Evolutionary conservation across 2,888 invertebrate species (phyloP), one percentile per base, ranked within the genome.

Genomic region (Athalia rosae): DNA sequence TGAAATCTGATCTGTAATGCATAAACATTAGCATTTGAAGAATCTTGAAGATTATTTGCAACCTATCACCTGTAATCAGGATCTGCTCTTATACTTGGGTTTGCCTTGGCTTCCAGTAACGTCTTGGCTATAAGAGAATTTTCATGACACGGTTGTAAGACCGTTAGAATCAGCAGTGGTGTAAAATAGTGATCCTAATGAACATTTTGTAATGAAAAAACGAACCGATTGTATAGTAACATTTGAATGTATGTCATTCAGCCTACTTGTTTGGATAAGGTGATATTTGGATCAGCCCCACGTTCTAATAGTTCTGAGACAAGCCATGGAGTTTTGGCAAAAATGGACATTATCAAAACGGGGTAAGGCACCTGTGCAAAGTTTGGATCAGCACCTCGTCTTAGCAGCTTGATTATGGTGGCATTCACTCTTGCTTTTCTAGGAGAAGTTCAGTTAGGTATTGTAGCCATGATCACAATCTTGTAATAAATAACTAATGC

Each of bases 311-410:
- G 62, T 9, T 80, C 62, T 66, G 79, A 77, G 0, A 89, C 81
- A 7, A 90, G 74, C n/a, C 79, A 79, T 3, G 79, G 53, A 76
- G 87, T 84, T 76, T 85, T 86, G 4, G 85, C 85, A 80, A 87
- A 90, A 3, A 89, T 67, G 4, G 87, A 79, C 66, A 90, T 76
- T 4, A 88, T 80, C n/a, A 90, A 74, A 0, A 87, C 81, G 0
- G 88, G 88, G 67, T 89, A 79, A 4, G 90, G 90, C 1, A 87
- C 85, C 74, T 85, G 83, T 0, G 87, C 84, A 8, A 83, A 66
- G 79, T 89, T 88, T 4, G 90, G 87, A 82, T 89, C 82, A 3
- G 87, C 86, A 9, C 90, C 90, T 78, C 81, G 85, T 15, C 83
- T 79, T 61, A 90, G 79, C 15, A 90, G 80, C 8, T 81, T 79